These are phyloP conservation scores for Athene noctua DNA, from an alignment of 2,113 vertebrate species.

Conservation along the genomic window DNA sequence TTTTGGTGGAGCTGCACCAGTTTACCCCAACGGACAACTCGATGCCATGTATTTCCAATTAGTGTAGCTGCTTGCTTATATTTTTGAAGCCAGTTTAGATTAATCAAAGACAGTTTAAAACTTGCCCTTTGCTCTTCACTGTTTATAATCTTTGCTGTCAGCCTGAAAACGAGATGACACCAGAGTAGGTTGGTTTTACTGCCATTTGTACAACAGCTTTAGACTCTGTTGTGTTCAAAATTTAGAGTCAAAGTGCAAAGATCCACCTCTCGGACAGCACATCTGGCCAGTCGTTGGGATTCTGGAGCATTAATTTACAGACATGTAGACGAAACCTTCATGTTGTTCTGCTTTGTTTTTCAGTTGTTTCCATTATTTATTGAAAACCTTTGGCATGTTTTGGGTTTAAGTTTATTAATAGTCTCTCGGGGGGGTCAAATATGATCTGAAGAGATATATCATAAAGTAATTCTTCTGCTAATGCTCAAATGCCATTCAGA, in stretches of 20 bases:
- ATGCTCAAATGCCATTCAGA: neutral
- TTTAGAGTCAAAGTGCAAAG: neutral
- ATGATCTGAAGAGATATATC: neutral
- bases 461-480: neutral
- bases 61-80: neutral
- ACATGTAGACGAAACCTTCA: neutral
- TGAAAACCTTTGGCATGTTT: neutral
- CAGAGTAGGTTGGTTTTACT: neutral
- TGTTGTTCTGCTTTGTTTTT: neutral
- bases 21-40: neutral
- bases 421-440: neutral
- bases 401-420: neutral
- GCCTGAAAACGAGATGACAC: neutral
- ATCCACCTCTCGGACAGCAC: neutral
- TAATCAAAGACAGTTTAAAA: neutral
- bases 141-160: neutral
- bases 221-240: neutral
- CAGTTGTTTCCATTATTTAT: neutral
- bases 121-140: neutral
- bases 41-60: neutral
- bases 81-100: neutral
- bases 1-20: neutral
- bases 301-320: neutral
- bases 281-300: neutral
- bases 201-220: neutral